Base-by-base conservation (phyloP, 2,113 vertebrate species). In the Brachyhypopomus gauderio region DNA sequence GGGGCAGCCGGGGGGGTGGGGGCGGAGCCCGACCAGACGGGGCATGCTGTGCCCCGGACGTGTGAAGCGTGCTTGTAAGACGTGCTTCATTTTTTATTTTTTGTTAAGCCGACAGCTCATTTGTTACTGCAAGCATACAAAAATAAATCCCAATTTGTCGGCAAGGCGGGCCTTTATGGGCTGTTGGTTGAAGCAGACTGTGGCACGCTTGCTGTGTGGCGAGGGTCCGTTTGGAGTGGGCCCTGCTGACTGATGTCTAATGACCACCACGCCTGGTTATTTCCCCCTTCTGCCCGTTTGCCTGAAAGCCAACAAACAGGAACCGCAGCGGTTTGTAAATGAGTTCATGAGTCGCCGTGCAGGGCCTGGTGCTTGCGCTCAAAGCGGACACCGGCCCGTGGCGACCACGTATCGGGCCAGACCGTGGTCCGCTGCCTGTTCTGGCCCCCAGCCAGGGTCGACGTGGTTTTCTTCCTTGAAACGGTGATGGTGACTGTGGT, bases 171-270 rank as follows among this genome's bases (percentile, higher is more conserved):
- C 5, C 1, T 20, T 3, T 48, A 27, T 30, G 36, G 64, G 60
- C 41, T 27, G 41, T 41, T 52, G 60, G 41, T 11, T 52, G 75
- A 36, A 66, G 75, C 5, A 12, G 62, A 64, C 34, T 38, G 7
- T 0, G 64, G 30, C 34, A 30, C 20, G 64, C 19, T n/a, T 38
- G 64, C 4, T 4, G 30, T 20, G 64, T 30, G 16, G 17, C 3
- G 34, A 7, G 4, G 2, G 22, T 5, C 74, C 36, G 80, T 62
- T 69, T 82, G 67, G 72, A 64, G 67, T 36, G 58, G 59, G 45
- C 6, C 48, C 22, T 78, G 19, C 9, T 22, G 34, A 58, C 12
- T 23, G 34, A 55, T 48, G 41, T 19, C 30, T 52, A 69, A 83
- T 25, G 34, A 70, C 55, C 60, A 30, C 70, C 41, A 75, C 55